Conservation (phyloP, 1,140 invertebrate genomes). For the Apis laboriosa region DNA sequence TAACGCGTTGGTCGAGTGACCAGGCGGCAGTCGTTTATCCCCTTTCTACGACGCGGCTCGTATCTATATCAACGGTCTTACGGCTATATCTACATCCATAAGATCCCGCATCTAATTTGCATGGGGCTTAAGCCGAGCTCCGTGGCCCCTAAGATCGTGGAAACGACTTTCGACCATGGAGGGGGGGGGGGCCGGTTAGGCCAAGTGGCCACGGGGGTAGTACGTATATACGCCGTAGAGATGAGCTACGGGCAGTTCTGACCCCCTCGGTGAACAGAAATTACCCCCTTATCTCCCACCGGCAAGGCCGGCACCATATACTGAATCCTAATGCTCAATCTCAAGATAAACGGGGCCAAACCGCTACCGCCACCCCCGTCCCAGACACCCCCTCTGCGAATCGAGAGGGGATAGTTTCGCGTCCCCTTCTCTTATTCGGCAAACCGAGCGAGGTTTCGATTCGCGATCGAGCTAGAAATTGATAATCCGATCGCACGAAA, state of each 20-base stretch:
- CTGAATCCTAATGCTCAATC: constrained; percentile 78
- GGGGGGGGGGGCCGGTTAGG: constrained; percentile 46
- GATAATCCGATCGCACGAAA: neutral
- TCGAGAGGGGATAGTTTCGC: constrained; percentile 42
- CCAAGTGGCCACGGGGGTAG: constrained; percentile 63
- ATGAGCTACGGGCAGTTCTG: constrained; percentile 78
- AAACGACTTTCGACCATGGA: constrained; percentile 70
- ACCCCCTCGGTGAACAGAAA: constrained; percentile 75
- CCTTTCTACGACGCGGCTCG: constrained; percentile 9
- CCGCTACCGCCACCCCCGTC: constrained; percentile 35
- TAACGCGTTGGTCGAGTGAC: constrained; percentile 43
- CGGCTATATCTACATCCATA: constrained; percentile 63
- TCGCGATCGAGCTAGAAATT: constrained; percentile 21
- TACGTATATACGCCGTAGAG: constrained; percentile 66
- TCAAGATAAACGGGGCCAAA: constrained; percentile 74
- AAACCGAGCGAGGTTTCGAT: neutral
- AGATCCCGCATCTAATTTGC: constrained; percentile 74
- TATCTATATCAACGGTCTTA: constrained; percentile 53
- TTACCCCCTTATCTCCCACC: constrained; percentile 77
- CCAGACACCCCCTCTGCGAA: constrained; percentile 15
- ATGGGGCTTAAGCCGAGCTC: constrained; percentile 67
- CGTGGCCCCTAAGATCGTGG: constrained; percentile 70
- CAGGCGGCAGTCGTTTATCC: constrained; percentile 49
- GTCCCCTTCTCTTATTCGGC: constrained; percentile 44
- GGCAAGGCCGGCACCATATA: constrained; percentile 71